Evolutionary conservation across 2,113 vertebrate genomes (phyloP), one percentile per base, ranked within the genome.

Genomic region (Bubo blakistoni): DNA sequence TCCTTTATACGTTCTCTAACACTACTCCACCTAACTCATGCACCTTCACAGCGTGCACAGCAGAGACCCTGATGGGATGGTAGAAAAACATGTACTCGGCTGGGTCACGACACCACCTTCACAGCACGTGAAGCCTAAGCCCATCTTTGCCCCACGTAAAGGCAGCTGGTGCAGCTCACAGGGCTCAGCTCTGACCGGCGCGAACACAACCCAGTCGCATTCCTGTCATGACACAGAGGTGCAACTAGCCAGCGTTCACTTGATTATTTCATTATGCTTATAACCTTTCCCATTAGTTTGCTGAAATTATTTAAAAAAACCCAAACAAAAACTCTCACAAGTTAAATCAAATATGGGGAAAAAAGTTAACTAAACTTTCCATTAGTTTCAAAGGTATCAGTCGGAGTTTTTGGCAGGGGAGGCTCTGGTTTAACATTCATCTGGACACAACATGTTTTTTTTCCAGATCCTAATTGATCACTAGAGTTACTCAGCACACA

Each of bases 401-500:
- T 79, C 74, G 63, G 72, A 73, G 86, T n/a, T 86, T 94, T 87
- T 94, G 91, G 92, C 91, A 92, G 77, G 62, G 59, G 30, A 86
- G 36, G 5, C 36, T 94, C 80, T 65, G 34, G 36, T 89, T 94
- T 96, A 95, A 89, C 70, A 62, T 94, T 92, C 91, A 97, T 97
- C 92, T 96, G 92, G 95, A 94, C 77, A 73, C 95, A 95, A 96
- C 58, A 95, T 96, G 94, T 24, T 46, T 71, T 81, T 90, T 77
- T 70, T 9, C 88, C 90, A 93, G 82, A 92, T 93, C 47, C 57
- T 93, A 96, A 79, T 30, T 84, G 91, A 95, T 95, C 69, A 32
- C 86, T 94, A 57, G 67, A 90, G 72, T 96, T 94, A 96, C 94
- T 94, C 86, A 94, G 94, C 95, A 89, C 86, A 95, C 82, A 96